These are phyloP conservation scores for Vollenhovia emeryi DNA, from an alignment of 1,140 invertebrate genomes.

Conservation along the genomic window DNA sequence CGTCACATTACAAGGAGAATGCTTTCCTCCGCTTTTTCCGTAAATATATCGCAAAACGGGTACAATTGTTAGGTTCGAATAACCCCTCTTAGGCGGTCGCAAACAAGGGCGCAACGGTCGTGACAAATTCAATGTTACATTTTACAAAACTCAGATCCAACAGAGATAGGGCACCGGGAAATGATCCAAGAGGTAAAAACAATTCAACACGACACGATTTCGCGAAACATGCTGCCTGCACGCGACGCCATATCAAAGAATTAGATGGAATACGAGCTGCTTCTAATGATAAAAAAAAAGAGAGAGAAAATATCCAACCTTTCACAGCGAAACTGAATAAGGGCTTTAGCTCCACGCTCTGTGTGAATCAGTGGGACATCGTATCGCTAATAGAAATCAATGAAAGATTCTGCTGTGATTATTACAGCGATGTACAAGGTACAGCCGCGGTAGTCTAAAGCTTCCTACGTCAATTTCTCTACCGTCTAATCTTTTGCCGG, in stretches of 20 bases:
- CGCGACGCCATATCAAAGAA: conserved; percentile 11
- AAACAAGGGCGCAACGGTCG: conserved; percentile 18
- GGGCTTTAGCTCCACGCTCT: background rate
- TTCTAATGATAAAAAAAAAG: background rate
- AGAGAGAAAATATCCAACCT: background rate
- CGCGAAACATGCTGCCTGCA: conserved; percentile 1
- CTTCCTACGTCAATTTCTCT: background rate
- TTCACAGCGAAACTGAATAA: background rate
- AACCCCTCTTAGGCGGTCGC: background rate
- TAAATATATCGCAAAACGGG: background rate
- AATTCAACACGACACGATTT: conserved; percentile 22
- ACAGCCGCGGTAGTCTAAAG: background rate
- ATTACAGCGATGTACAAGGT: background rate
- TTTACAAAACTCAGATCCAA: conserved; percentile 40
- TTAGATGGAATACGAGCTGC: background rate
- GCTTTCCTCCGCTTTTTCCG: background rate
- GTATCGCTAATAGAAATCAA: background rate
- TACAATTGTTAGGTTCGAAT: background rate
- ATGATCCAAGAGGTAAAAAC: conserved; percentile 37
- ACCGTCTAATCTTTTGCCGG: background rate
- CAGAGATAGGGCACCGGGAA: conserved; percentile 23
- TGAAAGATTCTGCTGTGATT: conserved; percentile 8
- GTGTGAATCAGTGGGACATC: background rate
- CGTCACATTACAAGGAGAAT: background rate
- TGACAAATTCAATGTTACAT: conserved; percentile 30